Evolutionary conservation across 2,888 invertebrate genomes (phyloP), one percentile per base, ranked within the genome.

Genomic region (Rhamphomyia laevipes): DNA sequence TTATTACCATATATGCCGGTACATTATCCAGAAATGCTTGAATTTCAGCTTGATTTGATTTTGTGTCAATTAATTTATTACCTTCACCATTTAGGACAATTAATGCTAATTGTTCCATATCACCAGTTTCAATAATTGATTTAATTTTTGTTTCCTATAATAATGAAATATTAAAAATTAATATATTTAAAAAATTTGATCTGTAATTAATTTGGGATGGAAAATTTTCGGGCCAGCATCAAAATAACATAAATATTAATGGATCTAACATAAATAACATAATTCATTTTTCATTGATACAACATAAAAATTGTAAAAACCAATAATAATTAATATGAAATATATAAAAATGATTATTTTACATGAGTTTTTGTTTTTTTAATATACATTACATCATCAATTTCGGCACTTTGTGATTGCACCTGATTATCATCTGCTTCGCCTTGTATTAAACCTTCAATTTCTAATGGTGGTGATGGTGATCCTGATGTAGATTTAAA

Each of bases 21-120:
- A 91, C 87, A 66, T 89, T 90, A 61, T 86, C 84, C 56, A 93
- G 76, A 72, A 93, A 92, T 13, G 86, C 82, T 69, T 90, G 86
- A 40, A 91, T 75, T 65, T 91, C 90, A 6, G 82, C 75, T 67
- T 88, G 86, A 53, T 75, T 71, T 49, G 86, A 80, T 60, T 76
- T 74, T 58, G 82, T 75, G 50, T 86, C 80, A 60, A 85, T 69
- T 60, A 90, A 72, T 70, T 82, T 77, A 55, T 84, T 74, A 0
- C 94, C 94, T 63, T 92, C 86, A 4, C 94, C 94, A 59, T 86
- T 87, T 18, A 95, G 73, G 13, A 95, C 91, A 59, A 94, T 73
- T 46, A 86, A 80, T 23, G 94, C 94, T 61, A 95, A 73, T 72
- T 88, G 85, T 65, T 91, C 92, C 82, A 94, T 84, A 63, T 90